Conservation (phyloP, 1,140 invertebrate species). For the Pinna nobilis region DNA sequence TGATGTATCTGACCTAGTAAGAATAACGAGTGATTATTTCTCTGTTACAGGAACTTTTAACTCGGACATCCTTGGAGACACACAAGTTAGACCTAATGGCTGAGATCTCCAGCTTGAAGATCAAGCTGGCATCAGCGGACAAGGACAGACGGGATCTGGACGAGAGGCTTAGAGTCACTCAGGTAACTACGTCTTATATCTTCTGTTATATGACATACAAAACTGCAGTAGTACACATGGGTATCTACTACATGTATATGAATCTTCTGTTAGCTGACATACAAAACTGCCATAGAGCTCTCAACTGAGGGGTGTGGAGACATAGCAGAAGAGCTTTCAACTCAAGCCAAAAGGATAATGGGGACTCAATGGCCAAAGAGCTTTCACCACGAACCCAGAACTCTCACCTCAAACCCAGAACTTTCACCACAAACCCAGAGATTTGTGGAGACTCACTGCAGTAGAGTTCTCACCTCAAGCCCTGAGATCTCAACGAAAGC, state of each 20-base stretch:
- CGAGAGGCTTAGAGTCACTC: constrained; percentile 73
- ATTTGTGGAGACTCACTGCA: too few relatives aligned
- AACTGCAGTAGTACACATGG: neutral
- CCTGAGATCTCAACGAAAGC: too few relatives aligned
- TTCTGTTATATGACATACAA: neutral
- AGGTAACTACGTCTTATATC: constrained; percentile 64
- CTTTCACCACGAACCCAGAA: too few relatives aligned
- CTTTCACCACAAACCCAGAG: too few relatives aligned
- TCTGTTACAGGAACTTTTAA: constrained; percentile 85
- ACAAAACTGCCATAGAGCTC: neutral
- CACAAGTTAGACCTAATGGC: constrained; percentile 94
- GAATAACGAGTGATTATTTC: too few relatives aligned
- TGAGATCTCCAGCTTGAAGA: constrained; percentile 91
- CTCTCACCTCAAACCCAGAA: too few relatives aligned
- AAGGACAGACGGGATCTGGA: constrained; percentile 86
- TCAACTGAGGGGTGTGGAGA: neutral
- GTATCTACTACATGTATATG: neutral
- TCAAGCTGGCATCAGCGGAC: constrained; percentile 88
- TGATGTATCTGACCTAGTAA: too few relatives aligned
- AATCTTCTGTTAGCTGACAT: neutral
- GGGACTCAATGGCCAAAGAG: too few relatives aligned
- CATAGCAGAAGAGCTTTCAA: neutral
- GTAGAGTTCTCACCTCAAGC: too few relatives aligned
- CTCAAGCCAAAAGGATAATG: too few relatives aligned
- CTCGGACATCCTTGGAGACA: constrained; percentile 90